Percentiles rank a stretch among this genome's conserved stretches.
phyloP scores from a whole-genome alignment of 2,113 vertebrate genomes.

The Polypterus senegalus region DNA sequence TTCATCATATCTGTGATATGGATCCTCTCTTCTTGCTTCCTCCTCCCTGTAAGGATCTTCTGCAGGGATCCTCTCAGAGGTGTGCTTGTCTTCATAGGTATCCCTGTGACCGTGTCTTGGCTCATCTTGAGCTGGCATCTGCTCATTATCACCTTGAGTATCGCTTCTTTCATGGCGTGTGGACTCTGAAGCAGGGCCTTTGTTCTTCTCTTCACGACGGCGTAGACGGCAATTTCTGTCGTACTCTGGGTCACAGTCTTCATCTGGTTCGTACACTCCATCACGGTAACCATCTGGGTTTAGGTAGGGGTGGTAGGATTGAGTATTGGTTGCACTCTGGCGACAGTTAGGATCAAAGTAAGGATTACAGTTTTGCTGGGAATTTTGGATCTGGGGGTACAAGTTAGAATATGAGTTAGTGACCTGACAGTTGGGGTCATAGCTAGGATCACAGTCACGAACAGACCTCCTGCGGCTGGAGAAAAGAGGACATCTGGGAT shows the following conservation, averaged over 20 bases:
- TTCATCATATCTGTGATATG: conserved; percentile 44
- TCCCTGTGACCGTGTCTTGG: conserved; percentile 20
- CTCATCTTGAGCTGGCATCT: conserved; percentile 14
- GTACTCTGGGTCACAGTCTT: conserved; percentile 54
- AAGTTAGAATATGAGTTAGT: conserved; percentile 7
- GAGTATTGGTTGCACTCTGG: conserved; percentile 24
- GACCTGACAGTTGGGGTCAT: conserved; percentile 44
- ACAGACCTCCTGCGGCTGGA: neutral
- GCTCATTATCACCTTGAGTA: conserved; percentile 15
- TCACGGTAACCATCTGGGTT: conserved; percentile 38
- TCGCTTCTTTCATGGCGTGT: conserved; percentile 16
- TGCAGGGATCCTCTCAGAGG: conserved; percentile 21
- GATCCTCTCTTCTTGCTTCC: conserved; percentile 11
- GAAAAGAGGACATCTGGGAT: conserved; percentile 9
- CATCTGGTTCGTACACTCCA: conserved; percentile 47
- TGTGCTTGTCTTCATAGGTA: too few relatives aligned
- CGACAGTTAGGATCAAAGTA: conserved; percentile 6
- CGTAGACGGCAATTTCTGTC: conserved; percentile 51
- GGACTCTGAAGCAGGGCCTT: conserved; percentile 1
- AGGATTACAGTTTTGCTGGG: neutral
- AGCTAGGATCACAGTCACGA: conserved; percentile 43
- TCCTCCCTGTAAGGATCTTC: conserved; percentile 44
- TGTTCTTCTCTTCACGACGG: conserved; percentile 29
- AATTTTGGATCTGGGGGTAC: too few relatives aligned
- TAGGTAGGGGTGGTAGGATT: conserved; percentile 47